Base-by-base conservation (phyloP, 2,888 invertebrate genomes). In the Melipona bicolor region DNA sequence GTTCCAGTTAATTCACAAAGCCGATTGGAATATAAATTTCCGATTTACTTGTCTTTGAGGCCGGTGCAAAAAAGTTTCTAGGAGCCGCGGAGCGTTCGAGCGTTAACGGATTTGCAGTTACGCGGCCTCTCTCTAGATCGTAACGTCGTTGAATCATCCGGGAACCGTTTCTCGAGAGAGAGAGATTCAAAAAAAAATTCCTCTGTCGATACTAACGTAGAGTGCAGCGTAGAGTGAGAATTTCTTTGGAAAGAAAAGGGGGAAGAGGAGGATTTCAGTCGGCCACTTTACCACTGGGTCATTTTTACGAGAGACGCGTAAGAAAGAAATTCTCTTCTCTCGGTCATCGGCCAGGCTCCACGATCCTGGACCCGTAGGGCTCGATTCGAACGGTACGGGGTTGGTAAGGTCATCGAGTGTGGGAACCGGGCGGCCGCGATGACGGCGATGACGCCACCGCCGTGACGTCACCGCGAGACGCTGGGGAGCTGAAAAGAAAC, bases 381-480 rank as follows among this genome's bases (percentile, higher is more conserved):
- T 74, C 74, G 68, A 56, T 77, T 88, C 85, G 81, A 32, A 79
- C 82, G 71, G 85, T 27, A 19, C 75, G 83, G 90, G 91, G 92
- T 92, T 91, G 89, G 88, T 89, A 88, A 90, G 92, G 93, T 92
- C 92, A 88, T 70, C 87, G 89, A 93, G 92, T 93, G 93, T 93
- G 93, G 93, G 93, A 93, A 93, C 89, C 88, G 82, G 77, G 85
- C 77, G 82, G 84, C 79, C 43, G 72, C 83, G 89, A 88, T 88
- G 88, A 88, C 85, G 89, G 86, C 83, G 91, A 91, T 93, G 93
- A 93, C 93, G 92, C 90, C 92, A 93, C 85, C 90, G 81, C 0
- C 73, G 79, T 93, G 93, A 92, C 92, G 92, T 93, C 92, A 93
- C 4, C 54, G 73, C 36, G 64, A 81, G 79, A 78, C 65, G 68